Conservation (phyloP, 2,113 vertebrate genomes). For the Pseudorasbora parva region DNA sequence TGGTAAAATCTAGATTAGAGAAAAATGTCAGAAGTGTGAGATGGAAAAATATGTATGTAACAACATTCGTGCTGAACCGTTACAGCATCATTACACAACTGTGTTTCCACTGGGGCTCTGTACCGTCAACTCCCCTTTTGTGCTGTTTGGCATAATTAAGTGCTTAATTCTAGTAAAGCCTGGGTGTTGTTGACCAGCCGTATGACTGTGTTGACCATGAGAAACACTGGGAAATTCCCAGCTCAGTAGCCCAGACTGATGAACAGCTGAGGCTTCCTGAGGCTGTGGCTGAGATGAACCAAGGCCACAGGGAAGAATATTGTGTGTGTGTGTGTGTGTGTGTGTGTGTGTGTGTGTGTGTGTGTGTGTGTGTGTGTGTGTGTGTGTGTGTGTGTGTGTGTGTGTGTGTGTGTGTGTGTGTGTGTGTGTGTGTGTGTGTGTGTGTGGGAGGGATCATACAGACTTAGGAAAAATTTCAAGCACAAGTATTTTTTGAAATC, state of each 20-base stretch:
- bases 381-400: neutral
- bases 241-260: conserved; percentile 5
- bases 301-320: neutral
- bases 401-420: conserved; percentile 4
- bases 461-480: neutral
- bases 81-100: conserved; percentile 17
- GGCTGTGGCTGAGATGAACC: conserved; percentile 10
- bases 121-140: neutral
- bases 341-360: neutral
- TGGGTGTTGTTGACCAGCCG: conserved; percentile 19
- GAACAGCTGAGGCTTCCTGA: conserved; percentile 25
- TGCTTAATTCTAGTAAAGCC: conserved; percentile 39
- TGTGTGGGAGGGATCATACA: neutral
- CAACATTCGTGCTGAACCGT: neutral
- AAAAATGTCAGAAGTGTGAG: neutral
- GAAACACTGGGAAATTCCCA: conserved; percentile 32
- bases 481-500: neutral
- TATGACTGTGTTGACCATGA: conserved; percentile 23
- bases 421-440: neutral
- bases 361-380: conserved; percentile 8
- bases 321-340: neutral
- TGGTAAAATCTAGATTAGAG: conserved; percentile 38
- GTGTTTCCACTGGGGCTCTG: neutral
- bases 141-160: conserved; percentile 15
- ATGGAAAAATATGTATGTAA: neutral